A percentile compares a stretch with the other conserved stretches of the same genome.
phyloP scores from a whole-genome alignment of 2,888 invertebrate species.

The Piscicola geometra region DNA sequence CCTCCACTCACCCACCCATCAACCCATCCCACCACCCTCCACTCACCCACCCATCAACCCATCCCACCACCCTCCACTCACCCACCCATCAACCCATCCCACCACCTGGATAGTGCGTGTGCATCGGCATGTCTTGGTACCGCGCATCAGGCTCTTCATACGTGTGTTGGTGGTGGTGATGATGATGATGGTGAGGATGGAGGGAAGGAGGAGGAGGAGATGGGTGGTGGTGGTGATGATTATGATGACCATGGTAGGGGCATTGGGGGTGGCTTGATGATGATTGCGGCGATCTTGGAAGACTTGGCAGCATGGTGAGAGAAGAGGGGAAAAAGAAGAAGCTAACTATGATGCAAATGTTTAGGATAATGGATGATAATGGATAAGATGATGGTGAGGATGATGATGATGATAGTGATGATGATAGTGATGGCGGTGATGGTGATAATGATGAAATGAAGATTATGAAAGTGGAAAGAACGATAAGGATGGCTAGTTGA shows the following conservation, averaged over 20 bases:
- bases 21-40: too few relatives aligned
- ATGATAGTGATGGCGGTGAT: neutral
- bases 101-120: neutral
- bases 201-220: neutral
- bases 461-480: too few relatives aligned
- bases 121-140: neutral
- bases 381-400: neutral
- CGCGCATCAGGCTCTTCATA: neutral
- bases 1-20: too few relatives aligned
- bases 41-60: too few relatives aligned
- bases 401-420: neutral
- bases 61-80: neutral
- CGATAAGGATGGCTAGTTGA: too few relatives aligned
- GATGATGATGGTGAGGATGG: neutral
- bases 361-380: slow-evolving; percentile 14
- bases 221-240: slow-evolving; percentile 11
- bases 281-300: neutral
- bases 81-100: neutral
- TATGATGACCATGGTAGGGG: slow-evolving; percentile 7
- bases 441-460: neutral
- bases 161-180: neutral
- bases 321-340: slow-evolving; percentile 2
- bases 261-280: neutral
- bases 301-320: neutral
- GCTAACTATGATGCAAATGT: slow-evolving; percentile 13